phyloP scores from a whole-genome alignment of 2,113 vertebrate genomes.

The Spheniscus mendiculus region DNA sequence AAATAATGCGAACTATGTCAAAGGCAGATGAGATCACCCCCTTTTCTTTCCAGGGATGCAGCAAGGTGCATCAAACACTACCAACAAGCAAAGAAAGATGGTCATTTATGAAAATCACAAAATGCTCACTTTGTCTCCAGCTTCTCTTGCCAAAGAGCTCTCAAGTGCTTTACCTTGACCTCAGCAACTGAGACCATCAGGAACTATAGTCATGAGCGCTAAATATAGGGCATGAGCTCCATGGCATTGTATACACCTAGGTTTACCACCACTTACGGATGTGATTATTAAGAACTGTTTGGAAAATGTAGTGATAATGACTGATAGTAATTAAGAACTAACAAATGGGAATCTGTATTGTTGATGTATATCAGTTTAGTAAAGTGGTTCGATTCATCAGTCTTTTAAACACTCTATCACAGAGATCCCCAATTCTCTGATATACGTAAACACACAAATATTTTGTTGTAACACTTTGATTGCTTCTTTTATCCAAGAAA shows the following conservation, averaged over 20 bases:
- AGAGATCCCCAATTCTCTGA: neutral
- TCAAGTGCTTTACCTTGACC: neutral
- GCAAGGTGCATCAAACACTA: neutral
- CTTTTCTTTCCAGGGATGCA: neutral
- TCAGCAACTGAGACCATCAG: neutral
- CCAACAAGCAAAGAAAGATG: neutral
- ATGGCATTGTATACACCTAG: neutral
- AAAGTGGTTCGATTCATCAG: neutral
- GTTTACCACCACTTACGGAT: neutral
- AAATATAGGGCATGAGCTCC: neutral
- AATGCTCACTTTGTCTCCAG: neutral
- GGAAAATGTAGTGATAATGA: neutral
- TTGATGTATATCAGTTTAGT: neutral
- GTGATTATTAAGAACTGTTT: neutral
- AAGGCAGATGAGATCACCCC: neutral
- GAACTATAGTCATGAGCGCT: neutral
- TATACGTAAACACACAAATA: neutral
- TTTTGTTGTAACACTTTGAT: neutral
- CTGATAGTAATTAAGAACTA: neutral
- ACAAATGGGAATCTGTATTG: neutral
- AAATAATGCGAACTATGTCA: neutral
- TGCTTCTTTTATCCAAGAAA: neutral
- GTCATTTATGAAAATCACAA: neutral
- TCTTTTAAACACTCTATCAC: neutral
- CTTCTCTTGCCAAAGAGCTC: neutral